Evolutionary conservation across 2,888 invertebrate species (phyloP).

Genomic region (Drosophila gaucha): DNA sequence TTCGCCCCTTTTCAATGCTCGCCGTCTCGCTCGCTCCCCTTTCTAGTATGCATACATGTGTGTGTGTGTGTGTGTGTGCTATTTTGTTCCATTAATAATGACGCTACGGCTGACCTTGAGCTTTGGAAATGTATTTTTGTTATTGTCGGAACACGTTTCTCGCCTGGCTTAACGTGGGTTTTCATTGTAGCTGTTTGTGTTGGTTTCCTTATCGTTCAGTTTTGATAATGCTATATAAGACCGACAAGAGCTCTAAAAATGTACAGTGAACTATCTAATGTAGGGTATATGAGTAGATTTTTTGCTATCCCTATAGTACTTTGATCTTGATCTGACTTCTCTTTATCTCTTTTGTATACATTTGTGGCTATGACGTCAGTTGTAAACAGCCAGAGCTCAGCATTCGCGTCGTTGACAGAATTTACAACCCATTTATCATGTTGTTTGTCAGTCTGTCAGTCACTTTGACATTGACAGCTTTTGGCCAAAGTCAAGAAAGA

Average conservation of each 20-base stretch:
- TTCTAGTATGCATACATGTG: not conserved
- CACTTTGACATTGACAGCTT: conserved; percentile 61
- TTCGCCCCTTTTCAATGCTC: not conserved
- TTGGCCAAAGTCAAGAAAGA: conserved; percentile 40
- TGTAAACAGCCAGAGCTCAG: conserved; percentile 17
- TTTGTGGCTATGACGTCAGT: conserved; percentile 24
- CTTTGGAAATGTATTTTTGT: conserved; percentile 65
- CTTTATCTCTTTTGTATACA: not conserved
- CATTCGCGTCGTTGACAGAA: conserved; percentile 9
- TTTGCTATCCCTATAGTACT: too few species aligned
- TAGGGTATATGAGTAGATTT: too few species aligned
- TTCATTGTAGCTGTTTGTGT: not conserved
- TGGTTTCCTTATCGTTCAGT: conserved; percentile 59
- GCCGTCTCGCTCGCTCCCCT: not conserved
- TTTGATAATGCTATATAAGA: conserved; percentile 23
- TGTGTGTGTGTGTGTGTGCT: conserved; percentile 34
- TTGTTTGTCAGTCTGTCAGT: conserved; percentile 24
- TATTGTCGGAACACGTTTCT: conserved; percentile 58
- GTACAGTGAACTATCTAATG: too few species aligned
- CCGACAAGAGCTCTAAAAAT: not conserved
- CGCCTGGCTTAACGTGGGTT: conserved; percentile 30
- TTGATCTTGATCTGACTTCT: too few species aligned
- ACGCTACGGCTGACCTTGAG: conserved; percentile 79
- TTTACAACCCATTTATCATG: conserved; percentile 57
- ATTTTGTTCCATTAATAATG: conserved; percentile 69